Conservation (phyloP, 2,113 vertebrate species). For the Peromyscus californicus region DNA sequence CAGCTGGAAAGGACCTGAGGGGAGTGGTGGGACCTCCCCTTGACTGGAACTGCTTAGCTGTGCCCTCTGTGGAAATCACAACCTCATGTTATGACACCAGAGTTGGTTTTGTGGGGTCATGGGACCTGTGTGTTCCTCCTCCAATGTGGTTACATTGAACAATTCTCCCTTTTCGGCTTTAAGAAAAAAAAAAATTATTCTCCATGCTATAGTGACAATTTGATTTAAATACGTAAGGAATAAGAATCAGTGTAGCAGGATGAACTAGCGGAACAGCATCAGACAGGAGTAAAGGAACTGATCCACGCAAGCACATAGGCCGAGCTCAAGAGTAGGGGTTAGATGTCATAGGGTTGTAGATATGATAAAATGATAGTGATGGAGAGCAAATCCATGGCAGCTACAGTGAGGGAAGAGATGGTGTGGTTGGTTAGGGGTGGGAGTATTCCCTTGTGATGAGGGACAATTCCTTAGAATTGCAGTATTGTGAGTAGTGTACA, state of each 20-base stretch:
- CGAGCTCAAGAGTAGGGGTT: not conserved
- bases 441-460: not conserved
- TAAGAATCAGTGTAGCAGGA: not conserved
- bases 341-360: not conserved
- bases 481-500: not conserved
- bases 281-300: not conserved
- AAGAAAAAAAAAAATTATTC: not conserved
- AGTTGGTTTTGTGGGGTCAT: not conserved
- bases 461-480: not conserved
- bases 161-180: not conserved
- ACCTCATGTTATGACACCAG: not conserved
- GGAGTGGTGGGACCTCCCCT: not conserved
- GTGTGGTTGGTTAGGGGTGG: not conserved
- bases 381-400: not conserved
- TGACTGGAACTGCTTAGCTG: not conserved
- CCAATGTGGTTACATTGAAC: not conserved
- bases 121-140: not conserved
- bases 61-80: not conserved
- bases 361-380: not conserved
- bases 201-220: not conserved
- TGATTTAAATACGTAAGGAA: conserved; percentile 31
- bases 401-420: not conserved
- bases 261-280: not conserved
- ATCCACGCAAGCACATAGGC: not conserved
- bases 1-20: not conserved